Evolutionary conservation across 2,797 vertebrate genomes (phyloP).

Genomic region (Antennarius maculatus): DNA sequence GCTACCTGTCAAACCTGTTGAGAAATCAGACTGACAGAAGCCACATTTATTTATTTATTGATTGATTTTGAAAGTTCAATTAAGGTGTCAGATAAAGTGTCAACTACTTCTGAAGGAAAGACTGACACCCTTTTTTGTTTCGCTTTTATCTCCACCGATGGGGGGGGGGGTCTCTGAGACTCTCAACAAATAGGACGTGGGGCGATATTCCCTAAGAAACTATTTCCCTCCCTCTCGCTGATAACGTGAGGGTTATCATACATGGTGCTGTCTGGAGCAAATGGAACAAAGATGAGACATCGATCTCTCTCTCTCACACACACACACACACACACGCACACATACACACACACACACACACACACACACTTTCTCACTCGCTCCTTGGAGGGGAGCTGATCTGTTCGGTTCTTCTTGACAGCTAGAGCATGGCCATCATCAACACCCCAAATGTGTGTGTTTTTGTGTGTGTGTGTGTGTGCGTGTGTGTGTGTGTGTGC

Average conservation of each 20-base stretch:
- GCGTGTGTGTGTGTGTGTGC: slow-evolving; percentile 24
- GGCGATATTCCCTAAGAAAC: slow-evolving; percentile 66
- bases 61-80: slow-evolving; percentile 41
- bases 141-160: slow-evolving; percentile 22
- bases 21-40: slow-evolving; percentile 8
- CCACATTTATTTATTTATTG: no score
- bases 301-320: slow-evolving; percentile 56
- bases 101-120: slow-evolving; percentile 7
- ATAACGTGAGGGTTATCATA: slow-evolving; percentile 74
- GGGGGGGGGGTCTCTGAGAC: slow-evolving; percentile 19
- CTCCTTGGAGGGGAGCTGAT: slow-evolving; percentile 63
- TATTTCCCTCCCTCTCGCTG: slow-evolving; percentile 39
- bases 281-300: slow-evolving; percentile 76
- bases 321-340: slow-evolving; percentile 2
- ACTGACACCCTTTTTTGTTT: slow-evolving; percentile 20
- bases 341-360: neutral
- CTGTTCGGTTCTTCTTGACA: slow-evolving; percentile 69
- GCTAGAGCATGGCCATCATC: slow-evolving; percentile 67
- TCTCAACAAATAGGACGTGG: slow-evolving; percentile 46
- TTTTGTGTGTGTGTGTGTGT: slow-evolving; percentile 27
- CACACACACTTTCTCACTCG: slow-evolving; percentile 1
- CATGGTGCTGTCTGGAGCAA: slow-evolving; percentile 67
- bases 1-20: slow-evolving; percentile 40
- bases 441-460: slow-evolving; percentile 30
- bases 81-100: slow-evolving; percentile 45